phyloP scores from a whole-genome alignment of 2,797 vertebrate genomes.

The Enteromius unitaeniatus region DNA sequence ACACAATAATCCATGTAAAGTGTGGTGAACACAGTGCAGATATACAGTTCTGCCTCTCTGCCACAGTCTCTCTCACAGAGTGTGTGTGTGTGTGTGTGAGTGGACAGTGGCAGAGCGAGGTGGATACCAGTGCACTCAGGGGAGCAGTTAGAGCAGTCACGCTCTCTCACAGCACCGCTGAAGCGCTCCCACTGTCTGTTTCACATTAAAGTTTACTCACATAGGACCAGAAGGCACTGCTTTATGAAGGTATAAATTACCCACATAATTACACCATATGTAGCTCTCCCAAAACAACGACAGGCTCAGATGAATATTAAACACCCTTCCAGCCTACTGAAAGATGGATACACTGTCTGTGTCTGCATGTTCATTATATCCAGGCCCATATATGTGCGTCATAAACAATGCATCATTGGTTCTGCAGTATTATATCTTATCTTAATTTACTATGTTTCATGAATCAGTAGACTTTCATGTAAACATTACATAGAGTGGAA shows the following conservation, averaged over 20 bases:
- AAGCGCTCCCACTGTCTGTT: conserved; percentile 71
- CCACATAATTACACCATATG: conserved; percentile 78
- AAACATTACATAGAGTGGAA: conserved; percentile 48
- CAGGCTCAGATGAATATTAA: conserved; percentile 78
- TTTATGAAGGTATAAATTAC: conserved; percentile 80
- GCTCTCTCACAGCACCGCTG: conserved; percentile 68
- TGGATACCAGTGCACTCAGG: conserved; percentile 67
- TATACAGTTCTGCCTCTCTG: conserved; percentile 9
- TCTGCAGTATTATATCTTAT: conserved; percentile 29
- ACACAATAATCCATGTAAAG: conserved; percentile 9
- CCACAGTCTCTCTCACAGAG: conserved; percentile 3
- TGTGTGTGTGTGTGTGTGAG: conserved; percentile 19
- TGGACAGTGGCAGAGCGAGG: conserved; percentile 56
- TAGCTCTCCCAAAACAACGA: conserved; percentile 75
- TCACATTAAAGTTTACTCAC: conserved; percentile 74
- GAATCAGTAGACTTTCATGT: conserved; percentile 52
- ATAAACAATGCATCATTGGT: conserved; percentile 52
- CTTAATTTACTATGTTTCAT: conserved; percentile 52
- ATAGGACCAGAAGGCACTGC: conserved; percentile 73
- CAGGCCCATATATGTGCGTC: conserved; percentile 43
- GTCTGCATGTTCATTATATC: conserved; percentile 17
- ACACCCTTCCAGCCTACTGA: conserved; percentile 64
- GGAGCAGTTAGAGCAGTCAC: conserved; percentile 71
- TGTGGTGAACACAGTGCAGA: conserved; percentile 15
- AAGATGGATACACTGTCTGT: conserved; percentile 52